Base-by-base conservation (phyloP, 2,113 vertebrate genomes). In the Phylloscopus whistleri region DNA sequence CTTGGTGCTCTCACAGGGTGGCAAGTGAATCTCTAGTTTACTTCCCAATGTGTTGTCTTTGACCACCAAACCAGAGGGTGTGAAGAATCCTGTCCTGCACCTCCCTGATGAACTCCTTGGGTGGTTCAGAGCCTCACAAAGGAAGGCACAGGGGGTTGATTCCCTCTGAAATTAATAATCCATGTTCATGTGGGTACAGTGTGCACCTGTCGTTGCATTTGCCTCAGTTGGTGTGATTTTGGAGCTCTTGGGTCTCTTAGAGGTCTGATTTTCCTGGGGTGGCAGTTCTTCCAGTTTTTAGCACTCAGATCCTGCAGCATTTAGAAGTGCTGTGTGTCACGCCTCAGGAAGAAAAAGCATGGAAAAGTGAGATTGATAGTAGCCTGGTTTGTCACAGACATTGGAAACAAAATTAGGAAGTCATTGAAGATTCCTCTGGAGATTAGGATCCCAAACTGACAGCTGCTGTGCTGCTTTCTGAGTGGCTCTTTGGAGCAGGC, bases 381-480 rank as follows among this genome's bases (percentile, higher is more conserved):
- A 84, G 95, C 64, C 72, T 92, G 90, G 39, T 88, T 96, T 96
- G 81, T 96, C 93, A 74, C 79, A 90, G 87, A 85, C 60, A 79
- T 66, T 92, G 92, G 81, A 95, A 96, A 93, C 76, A 78, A 95
- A 93, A 96, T 95, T 78, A 92, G 94, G 94, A 86, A 93, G 94
- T 86, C 84, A 68, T 91, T 87, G 96, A 93, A 87, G 95, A n/a
- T 93, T 72, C 58, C 94, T 23, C 94, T 74, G 78, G 94, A 84
- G 96, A 80, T 74, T 43, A 39, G 81, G 86, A 92, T 79, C 95
- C 90, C 84, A 58, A 84, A 82, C 80, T 93, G 96, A 77, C 92
- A 80, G 95, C 94, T 96, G 73, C 85, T 79, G 67, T 26, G 10
- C n/a, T 53, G 88, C 88, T 95, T 84, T 89, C 72, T 62, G 87